phyloP scores from a whole-genome alignment of 2,797 vertebrate genomes.

The Chrysocyon brachyurus region DNA sequence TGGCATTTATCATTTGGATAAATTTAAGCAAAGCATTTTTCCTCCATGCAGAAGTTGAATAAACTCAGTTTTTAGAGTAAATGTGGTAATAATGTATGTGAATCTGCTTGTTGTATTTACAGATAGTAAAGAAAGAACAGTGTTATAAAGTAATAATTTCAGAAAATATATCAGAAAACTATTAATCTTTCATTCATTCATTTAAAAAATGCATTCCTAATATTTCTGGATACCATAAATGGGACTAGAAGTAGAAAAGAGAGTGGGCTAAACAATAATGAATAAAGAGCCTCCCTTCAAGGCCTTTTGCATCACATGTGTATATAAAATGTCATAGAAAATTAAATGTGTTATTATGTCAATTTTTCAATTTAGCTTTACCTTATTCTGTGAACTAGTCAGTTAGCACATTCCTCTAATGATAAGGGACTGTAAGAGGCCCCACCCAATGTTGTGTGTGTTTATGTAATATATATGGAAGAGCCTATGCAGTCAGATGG shows the following conservation, averaged over 20 bases:
- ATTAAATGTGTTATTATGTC: background rate
- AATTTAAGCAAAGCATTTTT: slow-evolving; percentile 24
- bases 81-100: background rate
- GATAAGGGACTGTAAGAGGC: background rate
- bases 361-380: background rate
- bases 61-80: background rate
- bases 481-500: background rate
- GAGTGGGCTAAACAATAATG: background rate
- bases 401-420: background rate
- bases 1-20: background rate
- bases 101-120: background rate
- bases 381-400: background rate
- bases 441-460: background rate
- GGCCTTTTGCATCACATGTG: background rate
- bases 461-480: background rate
- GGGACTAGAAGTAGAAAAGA: background rate
- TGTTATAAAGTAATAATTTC: background rate
- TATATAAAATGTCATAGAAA: background rate
- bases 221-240: background rate
- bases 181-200: background rate
- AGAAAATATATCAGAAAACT: background rate
- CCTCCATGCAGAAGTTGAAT: background rate
- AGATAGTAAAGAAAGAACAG: background rate
- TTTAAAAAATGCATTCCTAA: background rate
- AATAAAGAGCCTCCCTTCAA: background rate